Conservation (phyloP, 2,113 vertebrate species). For the Alexandromys fortis region DNA sequence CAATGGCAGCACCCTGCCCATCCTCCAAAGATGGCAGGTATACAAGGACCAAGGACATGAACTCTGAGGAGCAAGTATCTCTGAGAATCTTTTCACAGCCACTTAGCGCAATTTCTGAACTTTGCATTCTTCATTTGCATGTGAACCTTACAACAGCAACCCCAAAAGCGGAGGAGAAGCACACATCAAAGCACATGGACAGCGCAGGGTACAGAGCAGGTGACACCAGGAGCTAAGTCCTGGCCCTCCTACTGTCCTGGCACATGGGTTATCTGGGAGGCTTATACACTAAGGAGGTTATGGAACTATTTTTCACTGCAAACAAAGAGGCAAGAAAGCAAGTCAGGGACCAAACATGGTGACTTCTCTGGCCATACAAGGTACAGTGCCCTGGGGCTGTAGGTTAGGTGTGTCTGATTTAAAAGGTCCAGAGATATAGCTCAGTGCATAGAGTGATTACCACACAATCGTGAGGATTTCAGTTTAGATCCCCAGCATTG, state of each 20-base stretch:
- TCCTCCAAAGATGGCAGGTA: neutral
- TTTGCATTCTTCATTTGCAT: neutral
- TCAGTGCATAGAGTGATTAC: too few species aligned
- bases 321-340: neutral
- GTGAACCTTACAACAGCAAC: neutral
- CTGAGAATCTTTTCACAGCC: neutral
- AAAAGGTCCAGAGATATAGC: neutral
- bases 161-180: neutral
- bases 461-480: neutral
- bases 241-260: neutral
- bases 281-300: neutral
- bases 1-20: neutral
- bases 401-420: neutral
- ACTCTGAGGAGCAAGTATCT: neutral
- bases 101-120: neutral
- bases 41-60: neutral
- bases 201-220: neutral
- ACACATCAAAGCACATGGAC: neutral
- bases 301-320: neutral
- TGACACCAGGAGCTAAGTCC: neutral
- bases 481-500: neutral
- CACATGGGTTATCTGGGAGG: neutral
- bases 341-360: neutral
- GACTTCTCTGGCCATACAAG: neutral
- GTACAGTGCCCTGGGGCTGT: too few species aligned